Conservation (phyloP, 2,888 invertebrate genomes). For the Caenorhabditis sulstoni region DNA sequence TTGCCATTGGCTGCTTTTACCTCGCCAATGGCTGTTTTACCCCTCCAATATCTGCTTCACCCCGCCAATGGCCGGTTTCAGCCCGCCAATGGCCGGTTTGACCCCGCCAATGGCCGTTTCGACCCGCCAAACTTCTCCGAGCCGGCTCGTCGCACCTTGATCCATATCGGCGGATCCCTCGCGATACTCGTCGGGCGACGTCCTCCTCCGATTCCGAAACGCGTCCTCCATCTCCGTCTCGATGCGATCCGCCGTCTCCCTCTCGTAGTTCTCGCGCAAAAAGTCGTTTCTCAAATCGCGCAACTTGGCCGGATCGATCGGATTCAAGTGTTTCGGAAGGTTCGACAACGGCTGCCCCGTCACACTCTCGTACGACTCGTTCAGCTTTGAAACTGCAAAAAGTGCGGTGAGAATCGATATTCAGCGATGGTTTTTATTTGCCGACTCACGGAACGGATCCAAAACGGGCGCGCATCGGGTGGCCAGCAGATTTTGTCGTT, state of each 20-base stretch:
- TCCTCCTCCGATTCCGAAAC: no score
- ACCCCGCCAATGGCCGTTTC: no score
- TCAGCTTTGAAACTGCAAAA: conserved; percentile 36
- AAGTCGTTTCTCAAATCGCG: conserved; percentile 2
- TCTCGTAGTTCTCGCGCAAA: background rate
- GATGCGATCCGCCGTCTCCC: background rate
- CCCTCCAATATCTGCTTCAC: no score
- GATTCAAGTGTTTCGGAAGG: background rate
- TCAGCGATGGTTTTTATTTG: no score
- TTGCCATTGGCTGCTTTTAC: no score
- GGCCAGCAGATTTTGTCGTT: conserved; percentile 26
- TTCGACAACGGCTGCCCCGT: background rate
- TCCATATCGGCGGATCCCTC: background rate
- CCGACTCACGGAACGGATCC: conserved; percentile 56
- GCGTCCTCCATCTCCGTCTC: no score
- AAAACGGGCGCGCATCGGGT: conserved; percentile 5
- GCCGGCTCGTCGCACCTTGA: background rate
- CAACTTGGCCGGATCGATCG: conserved; percentile 14
- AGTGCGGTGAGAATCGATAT: background rate
- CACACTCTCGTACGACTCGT: conserved; percentile 25
- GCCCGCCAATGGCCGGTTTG: no score
- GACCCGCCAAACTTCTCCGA: no score
- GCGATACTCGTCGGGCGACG: no score
- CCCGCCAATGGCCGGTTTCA: no score
- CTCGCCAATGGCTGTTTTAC: no score